A percentile compares a stretch with the other conserved stretches of the same genome.
Conservation (phyloP, 2,113 vertebrate species). For the Etheostoma spectabile region DNA sequence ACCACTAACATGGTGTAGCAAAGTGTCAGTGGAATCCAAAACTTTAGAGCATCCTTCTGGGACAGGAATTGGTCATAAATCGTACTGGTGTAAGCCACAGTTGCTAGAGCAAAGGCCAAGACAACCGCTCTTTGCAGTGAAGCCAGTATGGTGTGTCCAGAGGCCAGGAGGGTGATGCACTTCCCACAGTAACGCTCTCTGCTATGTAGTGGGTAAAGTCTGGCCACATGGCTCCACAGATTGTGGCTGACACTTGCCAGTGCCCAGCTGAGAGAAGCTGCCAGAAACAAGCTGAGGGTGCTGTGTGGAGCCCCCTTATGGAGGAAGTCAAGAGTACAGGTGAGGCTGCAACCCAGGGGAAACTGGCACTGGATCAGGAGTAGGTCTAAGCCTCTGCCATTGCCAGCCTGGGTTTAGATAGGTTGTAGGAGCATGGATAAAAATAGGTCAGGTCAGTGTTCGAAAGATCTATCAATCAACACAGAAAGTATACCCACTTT, state of each 20-base stretch:
- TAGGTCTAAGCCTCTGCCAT: conserved; percentile 69
- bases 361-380: conserved; percentile 88
- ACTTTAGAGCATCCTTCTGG: conserved; percentile 86
- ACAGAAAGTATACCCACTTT: background rate
- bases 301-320: conserved; percentile 88
- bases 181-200: conserved; percentile 84
- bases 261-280: conserved; percentile 83
- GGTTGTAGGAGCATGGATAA: background rate
- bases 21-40: conserved; percentile 91
- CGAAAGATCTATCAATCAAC: background rate
- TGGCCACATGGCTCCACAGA: conserved; percentile 80
- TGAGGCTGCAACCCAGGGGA: conserved; percentile 89
- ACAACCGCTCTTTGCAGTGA: conserved; percentile 81
- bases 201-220: conserved; percentile 88
- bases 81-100: conserved; percentile 81
- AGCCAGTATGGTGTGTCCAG: conserved; percentile 75
- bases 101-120: conserved; percentile 83
- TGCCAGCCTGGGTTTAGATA: conserved; percentile 51
- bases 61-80: conserved; percentile 90
- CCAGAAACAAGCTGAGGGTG: conserved; percentile 85
- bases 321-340: conserved; percentile 87
- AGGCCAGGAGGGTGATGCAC: conserved; percentile 87
- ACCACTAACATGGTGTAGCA: conserved; percentile 90
- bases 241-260: conserved; percentile 66
- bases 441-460: background rate